Evolutionary conservation across 2,888 invertebrate genomes (phyloP), one percentile per base, ranked within the genome.

Genomic region (Seladonia tumulorum): DNA sequence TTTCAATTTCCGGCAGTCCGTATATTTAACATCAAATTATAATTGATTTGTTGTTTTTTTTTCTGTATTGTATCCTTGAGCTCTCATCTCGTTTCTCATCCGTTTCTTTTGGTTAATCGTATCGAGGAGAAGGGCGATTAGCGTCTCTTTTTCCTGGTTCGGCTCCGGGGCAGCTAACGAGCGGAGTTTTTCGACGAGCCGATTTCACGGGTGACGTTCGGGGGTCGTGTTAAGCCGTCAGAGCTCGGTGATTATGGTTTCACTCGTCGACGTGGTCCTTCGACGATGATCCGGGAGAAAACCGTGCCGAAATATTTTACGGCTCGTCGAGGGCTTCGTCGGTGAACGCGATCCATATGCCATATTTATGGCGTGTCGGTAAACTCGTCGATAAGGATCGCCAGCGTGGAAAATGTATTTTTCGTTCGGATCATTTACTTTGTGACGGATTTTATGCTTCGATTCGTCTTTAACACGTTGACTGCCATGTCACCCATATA

Each of bases 101-200:
- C 53, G 76, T 77, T n/a, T 42, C n/a, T 25, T 25, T 39, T 49
- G 8, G 60, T 25, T 5, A 25, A 25, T 5, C 76, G n/a, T 49
- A 68, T n/a, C 47, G n/a, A n/a, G 14, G 68, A 53, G 68, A 39
- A 68, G 12, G 39, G 10, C 79, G 75, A 84, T 87, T 87, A 84
- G 74, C 74, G 74, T 73, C 76, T 53, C 66, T 71, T 78, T 78
- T 84, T 80, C 70, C 79, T 45, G 73, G 73, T 63, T 63, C 66
- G 12, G 5, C 25, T 25, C 53, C 60, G 60, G 18, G 53, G 12
- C 35, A 45, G 57, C 79, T 87, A 84, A 84, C 78, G 80, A 88
- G 76, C 75, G 14, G n/a, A 73, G 68, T 78, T 87, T 87, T 87
- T 76, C 71, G 76, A n/a, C 45, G n/a, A n/a, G 16, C 76, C 81